Percentiles rank a stretch among this genome's conserved stretches.
Conservation (phyloP, 2,113 vertebrate genomes). For the Anseranas semipalmata region DNA sequence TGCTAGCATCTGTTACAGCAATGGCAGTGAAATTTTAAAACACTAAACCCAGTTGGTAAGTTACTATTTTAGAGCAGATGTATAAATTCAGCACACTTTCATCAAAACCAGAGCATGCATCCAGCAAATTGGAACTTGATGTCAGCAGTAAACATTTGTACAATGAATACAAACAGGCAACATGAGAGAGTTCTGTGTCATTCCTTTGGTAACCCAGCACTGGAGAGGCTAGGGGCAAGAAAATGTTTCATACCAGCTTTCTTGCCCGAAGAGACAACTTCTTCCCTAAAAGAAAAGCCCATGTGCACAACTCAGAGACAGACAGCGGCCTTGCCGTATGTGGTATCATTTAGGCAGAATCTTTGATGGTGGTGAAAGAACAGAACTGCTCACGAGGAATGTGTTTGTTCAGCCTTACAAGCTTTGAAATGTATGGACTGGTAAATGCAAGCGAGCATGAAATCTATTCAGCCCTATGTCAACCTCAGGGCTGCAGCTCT, state of each 20-base stretch:
- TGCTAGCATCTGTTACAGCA: not conserved
- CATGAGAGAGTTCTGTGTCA: not conserved
- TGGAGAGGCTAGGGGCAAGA: not conserved
- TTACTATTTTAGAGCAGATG: conserved; percentile 21
- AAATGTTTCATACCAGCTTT: not conserved
- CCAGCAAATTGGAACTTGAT: not conserved
- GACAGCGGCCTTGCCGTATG: not conserved
- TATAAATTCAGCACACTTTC: conserved; percentile 28
- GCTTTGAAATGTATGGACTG: not conserved
- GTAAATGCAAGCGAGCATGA: not conserved
- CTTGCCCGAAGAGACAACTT: not conserved
- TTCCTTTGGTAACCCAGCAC: not conserved
- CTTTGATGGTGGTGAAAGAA: not conserved
- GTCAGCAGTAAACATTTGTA: conserved; percentile 14
- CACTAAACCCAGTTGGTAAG: not conserved
- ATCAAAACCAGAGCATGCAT: not conserved
- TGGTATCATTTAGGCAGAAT: not conserved
- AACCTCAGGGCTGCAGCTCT: not conserved
- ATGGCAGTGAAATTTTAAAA: conserved; percentile 26
- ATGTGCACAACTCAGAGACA: not conserved
- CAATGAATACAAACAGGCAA: not conserved
- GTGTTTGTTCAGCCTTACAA: not conserved
- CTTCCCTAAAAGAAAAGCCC: not conserved
- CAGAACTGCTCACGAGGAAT: not conserved
- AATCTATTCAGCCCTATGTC: not conserved